Percentiles rank a stretch among this genome's conserved stretches.
Conservation (phyloP, 2,888 invertebrate species). For the Craniophora ligustri region DNA sequence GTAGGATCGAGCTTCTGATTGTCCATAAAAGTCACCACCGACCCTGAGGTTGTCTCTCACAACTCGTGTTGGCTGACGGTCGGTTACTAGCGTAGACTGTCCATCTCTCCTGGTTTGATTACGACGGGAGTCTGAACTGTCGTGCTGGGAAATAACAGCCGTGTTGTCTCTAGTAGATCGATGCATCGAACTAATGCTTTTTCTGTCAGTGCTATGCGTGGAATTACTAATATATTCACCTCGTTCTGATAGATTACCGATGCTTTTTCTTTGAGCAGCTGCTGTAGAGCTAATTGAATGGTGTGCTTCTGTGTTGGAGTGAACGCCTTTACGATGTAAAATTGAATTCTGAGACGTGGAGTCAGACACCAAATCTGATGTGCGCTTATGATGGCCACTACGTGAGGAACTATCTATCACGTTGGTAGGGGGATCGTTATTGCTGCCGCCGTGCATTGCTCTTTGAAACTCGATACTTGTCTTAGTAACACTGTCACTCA, state of each 20-base stretch:
- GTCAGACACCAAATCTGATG: constrained; percentile 92
- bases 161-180: constrained; percentile 90
- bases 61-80: constrained; percentile 90
- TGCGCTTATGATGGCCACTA: constrained; percentile 90
- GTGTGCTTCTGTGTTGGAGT: constrained; percentile 91
- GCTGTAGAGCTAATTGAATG: constrained; percentile 93
- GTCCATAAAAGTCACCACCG: constrained; percentile 92
- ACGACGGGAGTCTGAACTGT: constrained; percentile 74
- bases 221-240: constrained; percentile 91
- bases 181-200: constrained; percentile 94
- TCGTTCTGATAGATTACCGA: constrained; percentile 93
- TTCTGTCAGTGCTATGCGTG: constrained; percentile 91
- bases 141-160: constrained; percentile 85
- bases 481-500: constrained; percentile 82
- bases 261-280: constrained; percentile 94
- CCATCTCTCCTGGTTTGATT: constrained; percentile 82
- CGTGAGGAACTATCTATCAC: constrained; percentile 70
- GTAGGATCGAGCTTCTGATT: constrained; percentile 91
- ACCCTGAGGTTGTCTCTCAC: constrained; percentile 91
- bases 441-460: constrained; percentile 84
- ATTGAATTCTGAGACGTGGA: constrained; percentile 93
- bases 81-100: constrained; percentile 86
- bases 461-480: constrained; percentile 87
- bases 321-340: constrained; percentile 92
- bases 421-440: constrained; percentile 57